Conservation (phyloP, 2,888 invertebrate genomes). For the Chrysodeixis includens region DNA sequence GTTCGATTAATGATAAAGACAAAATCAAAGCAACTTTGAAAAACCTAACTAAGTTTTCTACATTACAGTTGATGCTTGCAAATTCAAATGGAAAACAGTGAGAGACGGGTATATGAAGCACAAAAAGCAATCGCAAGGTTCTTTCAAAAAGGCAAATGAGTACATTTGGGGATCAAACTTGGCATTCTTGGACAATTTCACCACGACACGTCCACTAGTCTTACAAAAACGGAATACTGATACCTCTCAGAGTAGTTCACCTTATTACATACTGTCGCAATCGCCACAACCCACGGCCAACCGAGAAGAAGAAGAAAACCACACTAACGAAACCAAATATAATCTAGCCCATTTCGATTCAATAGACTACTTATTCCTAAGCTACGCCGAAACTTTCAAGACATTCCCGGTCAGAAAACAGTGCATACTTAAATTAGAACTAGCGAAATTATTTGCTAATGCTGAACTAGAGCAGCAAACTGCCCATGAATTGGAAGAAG, state of each 20-base stretch:
- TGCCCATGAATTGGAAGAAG: background rate
- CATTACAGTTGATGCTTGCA: slow-evolving; percentile 60
- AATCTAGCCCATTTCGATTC: slow-evolving; percentile 39
- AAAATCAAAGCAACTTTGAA: background rate
- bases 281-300: slow-evolving; percentile 34
- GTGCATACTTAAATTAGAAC: slow-evolving; percentile 55
- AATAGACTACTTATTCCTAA: slow-evolving; percentile 59
- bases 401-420: slow-evolving; percentile 53
- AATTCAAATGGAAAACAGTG: slow-evolving; percentile 66
- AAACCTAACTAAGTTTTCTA: background rate
- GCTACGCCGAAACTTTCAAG: slow-evolving; percentile 60
- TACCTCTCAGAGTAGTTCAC: slow-evolving; percentile 10
- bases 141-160: slow-evolving; percentile 52
- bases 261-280: slow-evolving; percentile 6
- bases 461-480: slow-evolving; percentile 42
- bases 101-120: slow-evolving; percentile 66
- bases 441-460: slow-evolving; percentile 61
- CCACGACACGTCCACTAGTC: background rate
- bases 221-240: background rate
- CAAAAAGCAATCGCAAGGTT: slow-evolving; percentile 52
- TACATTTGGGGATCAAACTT: slow-evolving; percentile 61
- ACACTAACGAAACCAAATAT: background rate
- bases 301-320: slow-evolving; percentile 8
- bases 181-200: slow-evolving; percentile 55
- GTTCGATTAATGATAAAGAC: too few species aligned